Evolutionary conservation across 2,888 invertebrate genomes (phyloP), one percentile per base, ranked within the genome.

Genomic region (Cheilosia scutellata): DNA sequence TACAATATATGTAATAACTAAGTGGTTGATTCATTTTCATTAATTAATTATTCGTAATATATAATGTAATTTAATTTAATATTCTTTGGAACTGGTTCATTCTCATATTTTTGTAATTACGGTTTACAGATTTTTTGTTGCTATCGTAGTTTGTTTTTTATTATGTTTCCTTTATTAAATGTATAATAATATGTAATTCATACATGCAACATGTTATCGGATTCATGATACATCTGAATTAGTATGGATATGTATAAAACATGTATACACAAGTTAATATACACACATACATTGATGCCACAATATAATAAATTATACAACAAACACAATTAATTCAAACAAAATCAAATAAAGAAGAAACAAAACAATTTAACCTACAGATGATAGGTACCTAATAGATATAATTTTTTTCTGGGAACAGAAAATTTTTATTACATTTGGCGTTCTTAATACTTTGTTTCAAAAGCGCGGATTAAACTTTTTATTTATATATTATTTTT

Each of bases 81-180:
- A 76, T 76, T 76, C 76, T 76, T 76, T 76, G 76, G 76, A 76
- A 76, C 66, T 60, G 60, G 58, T 68, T 76, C 60, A 68, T 75
- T 75, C 40, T 58, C 49, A 68, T 51, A 68, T 40, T 57, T 60
- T 16, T 31, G 16, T 31, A 60, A 31, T 25, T 42, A 51, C 51
- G 58, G 37, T 68, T 68, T 37, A 51, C 53, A 53, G 37, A 72
- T 29, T 37, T 13, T 37, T 55, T 11, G 7, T 51, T 53, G 47
- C 7, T 2, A 33, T 40, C 13, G 25, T 13, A 31, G 25, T 37
- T n/a, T 33, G n/a, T 9, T 37, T 66, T 62, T 51, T 53, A 51
- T 13, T 47, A 37, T 37, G 11, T 58, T 40, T 44, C 5, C 31
- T 33, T 44, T 53, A 44, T 51, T 62, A n/a, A 63, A 63, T 47